Conservation (phyloP, 2,888 invertebrate species). For the Heliconius cydno region DNA sequence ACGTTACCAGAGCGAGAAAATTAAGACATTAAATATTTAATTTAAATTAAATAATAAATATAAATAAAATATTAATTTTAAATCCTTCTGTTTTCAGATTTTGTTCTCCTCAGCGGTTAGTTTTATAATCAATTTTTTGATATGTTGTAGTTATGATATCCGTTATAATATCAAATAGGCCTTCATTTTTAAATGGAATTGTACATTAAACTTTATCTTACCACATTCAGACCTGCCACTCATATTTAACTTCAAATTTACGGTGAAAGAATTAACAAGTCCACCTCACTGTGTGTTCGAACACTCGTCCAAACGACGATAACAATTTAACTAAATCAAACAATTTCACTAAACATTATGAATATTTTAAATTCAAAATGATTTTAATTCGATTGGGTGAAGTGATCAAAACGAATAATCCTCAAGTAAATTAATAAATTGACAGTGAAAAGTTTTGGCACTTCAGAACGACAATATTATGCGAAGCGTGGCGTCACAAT, state of each 20-base stretch:
- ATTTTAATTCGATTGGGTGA: constrained; percentile 1
- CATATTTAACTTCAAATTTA: constrained; percentile 8
- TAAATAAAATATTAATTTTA: too few relatives aligned
- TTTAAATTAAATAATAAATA: too few relatives aligned
- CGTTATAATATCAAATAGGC: background rate
- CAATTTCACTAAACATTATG: constrained; percentile 21
- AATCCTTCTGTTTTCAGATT: too few relatives aligned
- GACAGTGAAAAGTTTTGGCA: constrained; percentile 63
- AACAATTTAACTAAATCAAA: constrained; percentile 10
- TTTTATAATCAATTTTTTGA: too few relatives aligned
- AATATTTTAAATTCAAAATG: constrained; percentile 15
- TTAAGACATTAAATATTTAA: background rate
- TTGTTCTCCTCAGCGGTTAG: too few relatives aligned
- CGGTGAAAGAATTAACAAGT: background rate
- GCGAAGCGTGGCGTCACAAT: constrained; percentile 64
- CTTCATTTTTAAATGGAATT: background rate
- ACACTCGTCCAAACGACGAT: constrained; percentile 14
- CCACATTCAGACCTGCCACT: constrained; percentile 5
- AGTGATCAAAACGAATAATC: constrained; percentile 17
- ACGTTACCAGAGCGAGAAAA: background rate
- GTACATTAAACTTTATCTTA: background rate
- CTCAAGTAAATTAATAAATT: constrained; percentile 19
- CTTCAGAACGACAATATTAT: constrained; percentile 56
- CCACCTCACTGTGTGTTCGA: background rate
- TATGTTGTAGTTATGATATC: background rate